These are phyloP conservation scores for Drosophila paramelanica DNA, from an alignment of 2,888 invertebrate species.

Conservation along the genomic window DNA sequence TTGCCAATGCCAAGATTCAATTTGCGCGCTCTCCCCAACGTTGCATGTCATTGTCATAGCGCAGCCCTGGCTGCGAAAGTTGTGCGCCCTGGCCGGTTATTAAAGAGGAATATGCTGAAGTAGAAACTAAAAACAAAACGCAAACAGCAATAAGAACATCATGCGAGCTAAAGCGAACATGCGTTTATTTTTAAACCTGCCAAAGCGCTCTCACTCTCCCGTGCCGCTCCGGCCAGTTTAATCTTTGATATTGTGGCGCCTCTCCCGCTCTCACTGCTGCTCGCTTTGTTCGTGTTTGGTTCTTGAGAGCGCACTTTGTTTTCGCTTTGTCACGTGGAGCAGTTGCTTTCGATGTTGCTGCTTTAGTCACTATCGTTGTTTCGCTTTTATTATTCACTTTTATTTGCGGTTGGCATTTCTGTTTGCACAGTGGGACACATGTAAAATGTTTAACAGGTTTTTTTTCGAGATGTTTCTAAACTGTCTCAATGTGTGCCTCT, in stretches of 20 bases:
- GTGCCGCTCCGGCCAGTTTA: conserved; percentile 11
- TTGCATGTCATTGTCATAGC: conserved; percentile 11
- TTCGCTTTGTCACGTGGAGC: conserved; percentile 70
- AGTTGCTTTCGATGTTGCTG: conserved; percentile 23
- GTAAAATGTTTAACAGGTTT: neutral
- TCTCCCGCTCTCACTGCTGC: conserved; percentile 21
- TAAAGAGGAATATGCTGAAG: conserved; percentile 48
- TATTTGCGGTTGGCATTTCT: conserved; percentile 63
- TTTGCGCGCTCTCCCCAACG: conserved; percentile 48
- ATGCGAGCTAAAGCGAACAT: conserved; percentile 43
- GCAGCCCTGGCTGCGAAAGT: conserved; percentile 39
- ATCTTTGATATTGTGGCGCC: conserved; percentile 40
- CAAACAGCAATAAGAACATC: conserved; percentile 51
- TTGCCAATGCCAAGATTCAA: conserved; percentile 33
- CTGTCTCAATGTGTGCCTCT: neutral
- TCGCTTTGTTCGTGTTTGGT: conserved; percentile 24
- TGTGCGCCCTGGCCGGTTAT: conserved; percentile 45
- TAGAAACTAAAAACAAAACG: conserved; percentile 57
- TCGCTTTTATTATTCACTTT: conserved; percentile 72
- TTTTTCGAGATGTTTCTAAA: neutral
- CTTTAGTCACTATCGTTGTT: conserved; percentile 40
- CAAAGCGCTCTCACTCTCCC: conserved; percentile 31
- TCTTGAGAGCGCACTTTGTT: conserved; percentile 52
- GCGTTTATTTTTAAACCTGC: conserved; percentile 54
- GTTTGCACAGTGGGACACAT: conserved; percentile 45